Evolutionary conservation across 2,888 invertebrate genomes (phyloP).

Genomic region (Callyntrura guangdongensis): DNA sequence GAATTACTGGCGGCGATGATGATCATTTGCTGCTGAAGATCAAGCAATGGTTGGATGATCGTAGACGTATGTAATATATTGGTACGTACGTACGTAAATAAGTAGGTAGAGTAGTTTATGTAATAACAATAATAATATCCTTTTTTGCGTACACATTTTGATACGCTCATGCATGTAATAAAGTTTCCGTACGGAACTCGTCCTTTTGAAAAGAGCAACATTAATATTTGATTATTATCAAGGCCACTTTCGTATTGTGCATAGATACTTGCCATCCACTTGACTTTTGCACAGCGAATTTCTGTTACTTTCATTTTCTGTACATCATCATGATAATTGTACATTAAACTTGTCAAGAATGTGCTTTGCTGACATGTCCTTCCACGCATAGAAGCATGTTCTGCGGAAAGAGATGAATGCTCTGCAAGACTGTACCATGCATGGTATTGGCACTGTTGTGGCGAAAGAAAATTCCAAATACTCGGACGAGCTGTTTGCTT

Average conservation of each 20-base stretch:
- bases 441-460: not conserved
- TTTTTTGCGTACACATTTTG: not conserved
- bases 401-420: too few relatives aligned
- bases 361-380: not conserved
- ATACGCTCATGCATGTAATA: not conserved
- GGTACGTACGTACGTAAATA: not conserved
- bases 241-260: not conserved
- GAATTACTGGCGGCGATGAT: not conserved
- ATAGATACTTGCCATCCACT: not conserved
- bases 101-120: not conserved
- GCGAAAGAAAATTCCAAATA: too few relatives aligned
- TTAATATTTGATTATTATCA: slow-evolving; percentile 43
- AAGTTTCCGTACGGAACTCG: not conserved
- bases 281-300: not conserved
- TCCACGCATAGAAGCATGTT: too few relatives aligned
- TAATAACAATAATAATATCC: not conserved
- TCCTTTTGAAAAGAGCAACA: not conserved
- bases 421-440: too few relatives aligned
- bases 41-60: too few relatives aligned
- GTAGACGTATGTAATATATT: too few relatives aligned
- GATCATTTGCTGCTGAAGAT: not conserved
- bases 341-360: not conserved
- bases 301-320: slow-evolving; percentile 20
- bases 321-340: not conserved
- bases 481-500: too few relatives aligned